Percentiles rank a stretch among this genome's conserved stretches.
These are phyloP conservation scores for Andrena bucephala DNA, from an alignment of 2,888 invertebrate genomes.

Conservation along the genomic window DNA sequence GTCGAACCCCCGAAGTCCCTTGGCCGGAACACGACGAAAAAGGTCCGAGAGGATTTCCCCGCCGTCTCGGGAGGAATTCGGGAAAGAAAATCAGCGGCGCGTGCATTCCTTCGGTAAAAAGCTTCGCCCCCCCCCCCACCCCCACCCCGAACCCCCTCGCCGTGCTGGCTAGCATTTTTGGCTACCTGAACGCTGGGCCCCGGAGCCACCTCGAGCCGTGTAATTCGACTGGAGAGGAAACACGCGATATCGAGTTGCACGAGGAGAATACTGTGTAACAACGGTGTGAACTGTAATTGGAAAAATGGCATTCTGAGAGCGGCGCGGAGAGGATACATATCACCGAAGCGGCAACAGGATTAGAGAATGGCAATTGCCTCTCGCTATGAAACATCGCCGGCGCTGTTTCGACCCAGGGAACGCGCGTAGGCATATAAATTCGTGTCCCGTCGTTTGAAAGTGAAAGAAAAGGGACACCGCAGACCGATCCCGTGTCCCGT, in stretches of 20 bases:
- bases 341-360: too few relatives aligned
- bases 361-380: too few relatives aligned
- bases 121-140: background rate
- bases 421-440: too few relatives aligned
- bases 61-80: conserved; percentile 24
- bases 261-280: too few relatives aligned
- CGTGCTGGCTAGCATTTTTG: conserved; percentile 12
- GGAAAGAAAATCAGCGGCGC: conserved; percentile 42
- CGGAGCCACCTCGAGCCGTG: background rate
- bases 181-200: background rate
- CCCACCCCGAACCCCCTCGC: background rate
- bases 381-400: too few relatives aligned
- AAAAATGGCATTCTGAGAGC: too few relatives aligned
- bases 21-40: conserved; percentile 36
- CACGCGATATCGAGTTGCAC: too few relatives aligned
- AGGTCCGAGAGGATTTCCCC: conserved; percentile 30
- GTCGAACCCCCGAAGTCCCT: conserved; percentile 46
- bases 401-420: too few relatives aligned
- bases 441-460: too few relatives aligned
- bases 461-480: too few relatives aligned
- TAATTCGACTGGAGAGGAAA: conserved; percentile 6
- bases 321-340: too few relatives aligned
- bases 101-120: conserved; percentile 37
- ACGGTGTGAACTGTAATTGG: too few relatives aligned
- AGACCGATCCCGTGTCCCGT: background rate